Evolutionary conservation across 2,113 vertebrate species (phyloP).

Genomic region (Caranx melampygus): DNA sequence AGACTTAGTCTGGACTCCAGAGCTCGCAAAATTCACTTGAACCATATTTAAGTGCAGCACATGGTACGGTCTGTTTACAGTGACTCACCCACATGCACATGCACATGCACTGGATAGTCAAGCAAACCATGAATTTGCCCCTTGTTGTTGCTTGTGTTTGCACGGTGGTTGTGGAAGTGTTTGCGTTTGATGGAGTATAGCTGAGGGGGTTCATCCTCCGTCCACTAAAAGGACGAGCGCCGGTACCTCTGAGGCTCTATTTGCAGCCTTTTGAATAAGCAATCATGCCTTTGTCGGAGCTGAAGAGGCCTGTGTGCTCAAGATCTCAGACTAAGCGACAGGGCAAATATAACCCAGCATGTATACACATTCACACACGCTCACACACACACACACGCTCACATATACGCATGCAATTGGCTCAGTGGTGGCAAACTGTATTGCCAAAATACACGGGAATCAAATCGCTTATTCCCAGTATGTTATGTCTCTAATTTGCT

Average conservation of each 20-base stretch:
- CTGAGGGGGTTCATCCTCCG: constrained; percentile 3
- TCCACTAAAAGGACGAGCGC: constrained; percentile 27
- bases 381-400: constrained; percentile 28
- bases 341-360: constrained; percentile 64
- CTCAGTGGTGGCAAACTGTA: constrained; percentile 32
- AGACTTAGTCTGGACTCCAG: neutral
- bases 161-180: constrained; percentile 22
- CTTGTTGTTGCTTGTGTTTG: constrained; percentile 5
- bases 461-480: constrained; percentile 36
- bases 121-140: neutral
- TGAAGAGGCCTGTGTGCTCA: constrained; percentile 68
- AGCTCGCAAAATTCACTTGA: no score
- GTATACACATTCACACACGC: constrained; percentile 26
- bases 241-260: constrained; percentile 47
- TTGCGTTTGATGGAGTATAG: constrained; percentile 20
- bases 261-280: constrained; percentile 69
- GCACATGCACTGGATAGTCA: neutral
- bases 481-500: constrained; percentile 48
- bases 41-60: neutral
- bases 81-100: neutral
- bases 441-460: constrained; percentile 48
- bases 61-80: neutral
- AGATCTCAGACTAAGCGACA: constrained; percentile 53
- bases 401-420: constrained; percentile 12
- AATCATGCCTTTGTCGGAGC: constrained; percentile 64